Base-by-base conservation (phyloP, 2,888 invertebrate genomes). In the Lapara coniferarum region DNA sequence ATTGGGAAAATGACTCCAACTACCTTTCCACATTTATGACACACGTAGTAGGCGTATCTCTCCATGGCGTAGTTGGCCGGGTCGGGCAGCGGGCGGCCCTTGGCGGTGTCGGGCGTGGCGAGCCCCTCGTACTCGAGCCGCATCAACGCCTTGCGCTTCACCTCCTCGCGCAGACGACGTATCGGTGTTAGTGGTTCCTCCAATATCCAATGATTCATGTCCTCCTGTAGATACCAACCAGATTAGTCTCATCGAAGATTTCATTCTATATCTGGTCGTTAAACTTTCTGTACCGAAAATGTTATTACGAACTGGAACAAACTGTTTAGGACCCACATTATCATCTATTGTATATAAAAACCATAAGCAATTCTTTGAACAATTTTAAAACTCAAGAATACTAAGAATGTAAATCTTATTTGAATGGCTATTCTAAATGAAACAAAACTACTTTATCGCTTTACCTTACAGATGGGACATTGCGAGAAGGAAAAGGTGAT, bases 21-120 rank as follows among this genome's bases (percentile, higher is more conserved):
- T 85, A 95, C 95, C 94, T 97, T 97, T 75, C 96, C 96, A 86
- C 99, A 99, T 88, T 99, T 99, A 87, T 96, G 98, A 89, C 99
- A 99, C 46, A 99, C 98, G 85, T 99, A 99, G 88, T 99, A 99
- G 0, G 99, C 99, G 86, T 99, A 99, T 80, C 98, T 95, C 81
- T 99, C 99, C 98, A 99, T 98, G 4, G 99, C 99, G 88, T 97
- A 98, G 0, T 95, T 95, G 1, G 97, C 96, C 0, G 98, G 96
- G 87, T 99, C 98, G 70, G 96, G 96, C 66, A 96, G 95, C 0
- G 95, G 96, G 74, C 96, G 96, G 0, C 96, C 95, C 79, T 96
- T 96, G 73, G 97, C 75, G 7, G 78, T 74, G 79, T 95, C 95
- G 0, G 96, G 95, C 78, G 96, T 96, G 72, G 97, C 96, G 59